phyloP scores from a whole-genome alignment of 1,140 invertebrate genomes.

The Lasioglossum baleicum region DNA sequence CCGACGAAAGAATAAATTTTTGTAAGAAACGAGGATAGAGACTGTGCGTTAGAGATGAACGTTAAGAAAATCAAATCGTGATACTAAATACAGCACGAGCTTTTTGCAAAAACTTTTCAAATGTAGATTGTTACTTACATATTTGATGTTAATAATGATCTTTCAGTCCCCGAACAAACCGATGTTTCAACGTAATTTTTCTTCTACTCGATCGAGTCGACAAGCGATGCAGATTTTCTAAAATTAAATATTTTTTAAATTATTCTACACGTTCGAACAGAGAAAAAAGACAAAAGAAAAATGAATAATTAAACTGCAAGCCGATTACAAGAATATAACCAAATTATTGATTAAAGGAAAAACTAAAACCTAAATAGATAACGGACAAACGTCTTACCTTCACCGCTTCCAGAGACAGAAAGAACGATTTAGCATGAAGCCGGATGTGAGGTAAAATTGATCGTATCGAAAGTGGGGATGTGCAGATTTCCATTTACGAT shows the following conservation, averaged over 20 bases:
- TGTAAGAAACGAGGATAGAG: background rate
- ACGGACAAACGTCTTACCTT: slow-evolving; percentile 64
- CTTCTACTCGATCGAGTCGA: background rate
- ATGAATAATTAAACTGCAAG: background rate
- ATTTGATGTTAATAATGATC: slow-evolving; percentile 48
- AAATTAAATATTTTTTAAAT: slow-evolving; percentile 29
- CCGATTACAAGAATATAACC: background rate
- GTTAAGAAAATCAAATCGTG: background rate
- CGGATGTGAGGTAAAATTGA: slow-evolving; percentile 34
- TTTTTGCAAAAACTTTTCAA: background rate
- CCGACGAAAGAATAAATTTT: background rate
- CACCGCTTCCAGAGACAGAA: slow-evolving; percentile 72
- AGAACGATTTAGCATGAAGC: slow-evolving; percentile 59
- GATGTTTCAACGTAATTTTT: background rate
- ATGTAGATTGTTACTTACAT: slow-evolving; percentile 68
- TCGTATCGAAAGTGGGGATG: slow-evolving; percentile 34
- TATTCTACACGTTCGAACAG: background rate
- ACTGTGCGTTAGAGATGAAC: background rate
- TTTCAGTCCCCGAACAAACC: slow-evolving; percentile 60
- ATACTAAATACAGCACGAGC: background rate
- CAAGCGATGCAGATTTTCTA: slow-evolving; percentile 62
- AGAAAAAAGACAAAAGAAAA: background rate
- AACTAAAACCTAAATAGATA: background rate
- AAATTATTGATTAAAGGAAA: background rate
- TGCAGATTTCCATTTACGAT: slow-evolving; percentile 7